Base-by-base conservation (phyloP, 2,888 invertebrate species). In the Drosophila kambysellisi region DNA sequence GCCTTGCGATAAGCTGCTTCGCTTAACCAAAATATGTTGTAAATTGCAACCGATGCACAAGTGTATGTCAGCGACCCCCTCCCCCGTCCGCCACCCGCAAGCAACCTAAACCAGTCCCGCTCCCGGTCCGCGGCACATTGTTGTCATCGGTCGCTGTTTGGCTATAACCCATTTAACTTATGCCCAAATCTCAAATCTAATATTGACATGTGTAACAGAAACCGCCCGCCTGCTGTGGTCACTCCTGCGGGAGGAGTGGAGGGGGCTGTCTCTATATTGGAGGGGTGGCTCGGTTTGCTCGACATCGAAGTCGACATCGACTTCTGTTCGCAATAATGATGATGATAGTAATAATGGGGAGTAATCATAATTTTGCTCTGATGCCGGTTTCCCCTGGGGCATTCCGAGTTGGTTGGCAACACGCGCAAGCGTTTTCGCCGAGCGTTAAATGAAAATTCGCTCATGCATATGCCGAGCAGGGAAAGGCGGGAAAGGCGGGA, bases 361-460 rank as follows among this genome's bases (percentile, higher is more conserved):
- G 82, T 81, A 75, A 76, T 79, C 86, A 88, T 85, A 79, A 85
- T 80, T 86, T 80, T 71, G 79, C 64, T 70, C 74, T 76, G 81
- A 83, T 59, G 77, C 74, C 46, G 4, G 46, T 66, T 76, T 74
- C 85, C 85, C 70, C 41, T 86, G 85, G 85, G 85, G 85, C 57
- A 32, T 43, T 57, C 41, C 30, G n/a, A 83, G 59, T 74, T 65
- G 15, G 67, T 17, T 50, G 37, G 46, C 29, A 48, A 15, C 39
- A 41, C 20, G 41, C n/a, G 33, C 57, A 32, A 39, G 56, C 56
- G 50, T 30, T 37, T 43, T 50, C 15, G 57, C 48, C 50, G 68
- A 72, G 72, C 77, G 83, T 79, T 83, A 88, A 89, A 88, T 88
- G 86, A 76, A 86, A 89, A 89, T 77, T 81, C 84, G 84, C 64